phyloP scores from a whole-genome alignment of 2,888 invertebrate species.

The Euphydryas editha region DNA sequence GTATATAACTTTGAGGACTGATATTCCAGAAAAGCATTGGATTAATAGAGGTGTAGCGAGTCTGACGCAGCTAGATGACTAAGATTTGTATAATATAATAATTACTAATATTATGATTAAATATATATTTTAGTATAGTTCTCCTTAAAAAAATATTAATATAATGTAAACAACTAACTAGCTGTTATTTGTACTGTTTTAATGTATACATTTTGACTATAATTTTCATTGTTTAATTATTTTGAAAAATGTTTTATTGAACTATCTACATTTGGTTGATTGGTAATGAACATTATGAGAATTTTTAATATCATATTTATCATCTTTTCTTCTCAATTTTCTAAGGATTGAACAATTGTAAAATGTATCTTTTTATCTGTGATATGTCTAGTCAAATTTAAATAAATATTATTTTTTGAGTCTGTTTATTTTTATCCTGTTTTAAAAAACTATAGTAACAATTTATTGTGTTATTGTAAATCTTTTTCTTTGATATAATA shows the following conservation, averaged over 20 bases:
- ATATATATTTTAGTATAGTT: background rate
- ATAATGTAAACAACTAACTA: too few relatives aligned
- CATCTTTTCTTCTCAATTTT: background rate
- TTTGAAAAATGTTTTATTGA: background rate
- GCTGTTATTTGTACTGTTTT: background rate
- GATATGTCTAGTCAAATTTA: conserved; percentile 8
- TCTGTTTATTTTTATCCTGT: background rate
- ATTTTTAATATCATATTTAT: too few relatives aligned
- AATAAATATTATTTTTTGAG: background rate
- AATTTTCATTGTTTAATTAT: background rate
- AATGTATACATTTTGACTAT: background rate
- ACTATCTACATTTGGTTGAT: too few relatives aligned
- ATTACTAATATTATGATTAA: background rate
- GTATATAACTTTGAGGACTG: conserved; percentile 86
- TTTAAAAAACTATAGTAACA: too few relatives aligned
- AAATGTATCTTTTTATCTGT: conserved; percentile 4
- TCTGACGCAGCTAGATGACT: conserved; percentile 89
- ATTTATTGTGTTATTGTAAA: too few relatives aligned
- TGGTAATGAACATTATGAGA: too few relatives aligned
- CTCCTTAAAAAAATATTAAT: background rate
- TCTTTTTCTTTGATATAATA: too few relatives aligned
- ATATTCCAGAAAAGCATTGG: conserved; percentile 88
- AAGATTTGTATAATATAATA: conserved; percentile 27
- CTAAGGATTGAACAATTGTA: background rate
- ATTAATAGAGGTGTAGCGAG: conserved; percentile 91